Base-by-base conservation (phyloP, 1,140 invertebrate genomes). In the Drosophila watanabei region DNA sequence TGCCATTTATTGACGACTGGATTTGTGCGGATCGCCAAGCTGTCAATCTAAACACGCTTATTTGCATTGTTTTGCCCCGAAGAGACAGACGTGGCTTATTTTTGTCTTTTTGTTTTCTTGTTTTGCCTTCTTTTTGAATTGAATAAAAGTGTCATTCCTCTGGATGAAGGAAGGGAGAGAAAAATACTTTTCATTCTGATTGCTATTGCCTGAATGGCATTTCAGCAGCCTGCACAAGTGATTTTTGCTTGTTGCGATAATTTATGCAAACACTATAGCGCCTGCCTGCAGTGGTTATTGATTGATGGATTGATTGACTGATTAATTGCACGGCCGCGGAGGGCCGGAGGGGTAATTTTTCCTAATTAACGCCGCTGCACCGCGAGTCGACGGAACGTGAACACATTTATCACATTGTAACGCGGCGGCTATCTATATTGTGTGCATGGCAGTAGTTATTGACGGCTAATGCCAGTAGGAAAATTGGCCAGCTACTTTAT, bases 1-100 rank as follows among this genome's bases (percentile, higher is more conserved):
- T 86, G 68, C 52, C 79, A 70, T 84, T 89, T 85, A 85, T 84
- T 89, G 85, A 78, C 60, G 64, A 49, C 68, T 66, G 49, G 61
- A 63, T 80, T 81, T 85, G 57, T 58, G 66, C 49, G 58, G 51
- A 52, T 65, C 45, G 63, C 59, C 64, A 59, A 76, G 76, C 72
- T 80, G 79, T 54, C 75, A 82, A 79, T 86, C 76, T 60, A 71
- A 71, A 56, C 68, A 71, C 39, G 63, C 68, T 70, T 79, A 83
- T 86, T 71, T 80, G 39, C 66, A 82, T 76, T 87, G 66, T 84
- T 86, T 75, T 51, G 16, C 46, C 32, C 20, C 58, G 18, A 20
- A 30, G 30, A 70, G 58, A 30, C 43, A 52, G 51, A 52, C 51
- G 51, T 18, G 30, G 30, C 16, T 49, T 49, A 49, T 52, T 32